phyloP scores from a whole-genome alignment of 30 jellyfish, hydroid and myxozoan genomes.

The Aurelia coerulea region DNA sequence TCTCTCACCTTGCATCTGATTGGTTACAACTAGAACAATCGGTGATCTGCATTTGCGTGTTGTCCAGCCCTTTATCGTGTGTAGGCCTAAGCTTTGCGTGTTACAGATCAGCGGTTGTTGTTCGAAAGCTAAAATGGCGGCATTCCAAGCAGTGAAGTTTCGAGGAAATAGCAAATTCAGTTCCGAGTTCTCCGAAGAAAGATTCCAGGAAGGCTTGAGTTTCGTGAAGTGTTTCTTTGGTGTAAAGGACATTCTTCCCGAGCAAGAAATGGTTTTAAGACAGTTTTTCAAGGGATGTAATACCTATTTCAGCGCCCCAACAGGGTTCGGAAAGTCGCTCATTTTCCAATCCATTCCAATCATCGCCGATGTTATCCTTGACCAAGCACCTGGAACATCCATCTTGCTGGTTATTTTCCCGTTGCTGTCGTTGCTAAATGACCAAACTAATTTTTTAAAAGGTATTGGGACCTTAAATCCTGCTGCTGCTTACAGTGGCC shows the following conservation, averaged over 20 bases:
- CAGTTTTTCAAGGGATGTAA: background rate
- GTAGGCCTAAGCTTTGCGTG: background rate
- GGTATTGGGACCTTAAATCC: background rate
- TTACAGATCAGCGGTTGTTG: no score
- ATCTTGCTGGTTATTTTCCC: constrained; percentile 15
- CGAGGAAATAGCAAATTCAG: constrained; percentile 5
- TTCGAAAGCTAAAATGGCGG: constrained; percentile 8
- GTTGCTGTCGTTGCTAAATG: background rate
- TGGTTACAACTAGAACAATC: no score
- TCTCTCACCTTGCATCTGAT: no score
- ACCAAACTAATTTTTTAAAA: background rate
- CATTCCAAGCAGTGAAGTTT: background rate
- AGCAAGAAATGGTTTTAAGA: background rate
- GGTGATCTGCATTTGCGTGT: no score
- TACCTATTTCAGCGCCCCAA: no score
- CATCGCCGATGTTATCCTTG: constrained; percentile 25
- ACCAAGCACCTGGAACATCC: constrained; percentile 10
- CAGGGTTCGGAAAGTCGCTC: constrained; percentile 44
- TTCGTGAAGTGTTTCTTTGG: constrained; percentile 4
- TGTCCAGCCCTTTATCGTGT: background rate
- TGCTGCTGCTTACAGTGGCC: background rate
- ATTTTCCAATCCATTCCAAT: constrained; percentile 25
- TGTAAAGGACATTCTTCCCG: background rate
- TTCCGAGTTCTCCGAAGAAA: background rate
- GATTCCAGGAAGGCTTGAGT: background rate